These are phyloP conservation scores for Phylloscopus collybita DNA, from an alignment of 2,797 vertebrate genomes.

Conservation along the genomic window DNA sequence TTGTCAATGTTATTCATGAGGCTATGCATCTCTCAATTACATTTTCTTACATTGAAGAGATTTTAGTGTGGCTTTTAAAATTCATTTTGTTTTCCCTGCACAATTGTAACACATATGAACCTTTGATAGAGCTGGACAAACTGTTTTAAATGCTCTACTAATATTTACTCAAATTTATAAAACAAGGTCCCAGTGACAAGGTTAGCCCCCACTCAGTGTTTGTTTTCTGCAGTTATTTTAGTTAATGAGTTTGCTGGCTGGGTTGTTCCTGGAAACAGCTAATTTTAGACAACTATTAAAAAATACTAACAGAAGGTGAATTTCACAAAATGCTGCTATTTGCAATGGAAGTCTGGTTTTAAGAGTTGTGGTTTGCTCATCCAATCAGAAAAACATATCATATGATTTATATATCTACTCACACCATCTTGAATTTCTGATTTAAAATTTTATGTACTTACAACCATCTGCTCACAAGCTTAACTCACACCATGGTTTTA, in stretches of 20 bases:
- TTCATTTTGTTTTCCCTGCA: neutral
- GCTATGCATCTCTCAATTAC: neutral
- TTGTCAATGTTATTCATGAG: neutral
- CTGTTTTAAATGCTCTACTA: neutral
- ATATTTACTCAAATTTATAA: conserved; percentile 20
- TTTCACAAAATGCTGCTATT: conserved; percentile 60
- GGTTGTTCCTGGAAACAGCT: conserved; percentile 29
- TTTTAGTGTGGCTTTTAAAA: rapidly evolving
- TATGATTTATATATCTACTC: conserved; percentile 55
- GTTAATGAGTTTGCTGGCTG: conserved; percentile 55
- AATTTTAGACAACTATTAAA: conserved; percentile 66
- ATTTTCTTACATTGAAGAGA: neutral
- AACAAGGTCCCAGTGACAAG: neutral
- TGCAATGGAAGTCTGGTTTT: conserved; percentile 57
- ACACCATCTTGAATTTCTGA: conserved; percentile 61
- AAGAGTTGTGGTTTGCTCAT: conserved; percentile 49
- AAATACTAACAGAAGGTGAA: conserved; percentile 64
- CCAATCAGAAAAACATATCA: conserved; percentile 48
- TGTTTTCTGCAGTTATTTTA: conserved; percentile 58
- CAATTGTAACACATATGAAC: neutral
- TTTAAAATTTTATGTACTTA: conserved; percentile 59
- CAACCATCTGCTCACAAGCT: conserved; percentile 54
- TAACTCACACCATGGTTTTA: conserved; percentile 23
- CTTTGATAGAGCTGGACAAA: neutral
- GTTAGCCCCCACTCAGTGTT: conserved; percentile 19